phyloP scores from a whole-genome alignment of 1,140 invertebrate genomes.

The Cryptotermes secundus region DNA sequence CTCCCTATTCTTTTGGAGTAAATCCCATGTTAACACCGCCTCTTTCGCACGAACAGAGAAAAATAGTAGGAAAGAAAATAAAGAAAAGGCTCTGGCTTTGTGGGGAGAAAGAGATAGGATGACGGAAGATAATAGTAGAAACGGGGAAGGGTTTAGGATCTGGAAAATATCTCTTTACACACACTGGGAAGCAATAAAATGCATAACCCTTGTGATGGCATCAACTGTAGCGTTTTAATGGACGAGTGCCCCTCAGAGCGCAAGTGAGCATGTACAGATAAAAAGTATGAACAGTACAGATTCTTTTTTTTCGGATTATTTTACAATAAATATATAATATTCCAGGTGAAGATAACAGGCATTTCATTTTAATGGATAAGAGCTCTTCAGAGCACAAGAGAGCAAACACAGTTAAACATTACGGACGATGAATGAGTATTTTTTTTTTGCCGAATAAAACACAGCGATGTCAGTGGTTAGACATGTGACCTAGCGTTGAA shows the following conservation, averaged over 20 bases:
- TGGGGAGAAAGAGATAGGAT: background rate
- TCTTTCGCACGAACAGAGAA: slow-evolving; percentile 18
- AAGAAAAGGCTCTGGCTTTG: slow-evolving; percentile 11
- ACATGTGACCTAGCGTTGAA: too few relatives aligned
- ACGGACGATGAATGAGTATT: too few relatives aligned
- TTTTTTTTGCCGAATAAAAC: too few relatives aligned
- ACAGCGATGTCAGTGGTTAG: too few relatives aligned
- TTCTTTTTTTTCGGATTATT: too few relatives aligned
- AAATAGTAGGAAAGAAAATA: slow-evolving; percentile 8
- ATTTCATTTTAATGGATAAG: too few relatives aligned
- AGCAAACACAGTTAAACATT: too few relatives aligned
- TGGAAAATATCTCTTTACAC: slow-evolving; percentile 9
- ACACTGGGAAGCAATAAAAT: background rate
- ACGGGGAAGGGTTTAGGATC: background rate
- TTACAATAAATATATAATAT: too few relatives aligned
- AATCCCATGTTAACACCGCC: slow-evolving; percentile 26
- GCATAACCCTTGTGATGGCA: background rate
- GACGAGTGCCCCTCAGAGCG: too few relatives aligned
- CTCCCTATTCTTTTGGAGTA: slow-evolving; percentile 19
- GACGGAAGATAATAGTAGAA: background rate
- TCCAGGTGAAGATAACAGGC: too few relatives aligned
- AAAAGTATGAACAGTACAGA: background rate
- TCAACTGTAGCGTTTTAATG: background rate
- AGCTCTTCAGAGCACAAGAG: too few relatives aligned
- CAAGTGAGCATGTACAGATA: background rate